Conservation (phyloP, 2,797 vertebrate genomes). For the Coluber constrictor region DNA sequence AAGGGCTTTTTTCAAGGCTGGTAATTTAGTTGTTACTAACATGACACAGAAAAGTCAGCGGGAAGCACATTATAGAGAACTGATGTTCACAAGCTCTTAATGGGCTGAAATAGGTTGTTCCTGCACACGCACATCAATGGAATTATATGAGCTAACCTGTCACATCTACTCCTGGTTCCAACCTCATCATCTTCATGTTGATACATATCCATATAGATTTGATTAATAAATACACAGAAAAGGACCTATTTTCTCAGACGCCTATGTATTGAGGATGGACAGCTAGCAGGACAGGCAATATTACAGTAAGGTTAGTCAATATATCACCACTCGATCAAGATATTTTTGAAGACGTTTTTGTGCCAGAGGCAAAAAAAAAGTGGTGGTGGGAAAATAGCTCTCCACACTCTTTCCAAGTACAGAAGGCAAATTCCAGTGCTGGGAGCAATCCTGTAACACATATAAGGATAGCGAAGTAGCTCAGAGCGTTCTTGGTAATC, state of each 20-base stretch:
- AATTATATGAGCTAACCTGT: background rate
- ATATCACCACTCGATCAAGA: background rate
- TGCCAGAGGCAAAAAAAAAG: background rate
- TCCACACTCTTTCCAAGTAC: background rate
- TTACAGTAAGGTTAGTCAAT: background rate
- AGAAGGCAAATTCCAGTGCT: background rate
- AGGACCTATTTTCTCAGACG: too few species aligned
- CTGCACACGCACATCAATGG: background rate
- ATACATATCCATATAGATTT: background rate
- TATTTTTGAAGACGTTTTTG: background rate
- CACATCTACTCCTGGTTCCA: background rate
- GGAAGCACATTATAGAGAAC: background rate
- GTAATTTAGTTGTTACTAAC: background rate
- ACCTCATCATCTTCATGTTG: too few species aligned
- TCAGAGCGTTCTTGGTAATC: background rate
- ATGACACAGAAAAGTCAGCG: background rate
- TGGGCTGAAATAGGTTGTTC: background rate
- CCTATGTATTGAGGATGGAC: background rate
- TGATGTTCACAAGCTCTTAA: background rate
- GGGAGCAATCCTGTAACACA: background rate
- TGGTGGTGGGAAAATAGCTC: background rate
- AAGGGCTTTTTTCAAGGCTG: background rate
- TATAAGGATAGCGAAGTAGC: background rate
- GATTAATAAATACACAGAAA: background rate
- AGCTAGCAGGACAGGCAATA: background rate